phyloP scores from a whole-genome alignment of 2,888 invertebrate species.

The Polymixis lichenea region DNA sequence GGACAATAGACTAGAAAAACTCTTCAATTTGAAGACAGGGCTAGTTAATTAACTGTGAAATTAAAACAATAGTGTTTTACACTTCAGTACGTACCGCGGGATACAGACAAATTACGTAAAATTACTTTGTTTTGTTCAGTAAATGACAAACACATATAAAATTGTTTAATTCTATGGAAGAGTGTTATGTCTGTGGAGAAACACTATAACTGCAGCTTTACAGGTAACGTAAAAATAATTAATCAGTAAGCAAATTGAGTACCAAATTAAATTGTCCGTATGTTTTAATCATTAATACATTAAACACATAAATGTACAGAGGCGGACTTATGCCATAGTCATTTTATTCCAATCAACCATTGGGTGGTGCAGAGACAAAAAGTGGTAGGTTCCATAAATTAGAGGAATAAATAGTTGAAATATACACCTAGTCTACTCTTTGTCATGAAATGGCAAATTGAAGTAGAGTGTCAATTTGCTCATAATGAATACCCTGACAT shows the following conservation, averaged over 20 bases:
- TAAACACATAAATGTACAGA: too few relatives aligned
- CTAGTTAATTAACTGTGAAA: conserved; percentile 35
- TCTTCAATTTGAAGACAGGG: not conserved
- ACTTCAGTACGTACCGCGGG: not conserved
- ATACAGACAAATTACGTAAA: not conserved
- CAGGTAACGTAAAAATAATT: not conserved
- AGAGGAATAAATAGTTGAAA: too few relatives aligned
- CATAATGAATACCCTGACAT: too few relatives aligned
- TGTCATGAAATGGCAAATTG: too few relatives aligned
- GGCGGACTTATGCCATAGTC: too few relatives aligned
- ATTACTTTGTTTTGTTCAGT: not conserved
- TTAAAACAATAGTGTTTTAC: conserved; percentile 26
- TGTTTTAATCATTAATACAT: not conserved
- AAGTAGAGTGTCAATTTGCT: too few relatives aligned
- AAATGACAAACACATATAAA: not conserved
- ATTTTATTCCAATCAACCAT: too few relatives aligned
- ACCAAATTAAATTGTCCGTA: not conserved
- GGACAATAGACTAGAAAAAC: conserved; percentile 9
- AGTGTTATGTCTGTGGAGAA: not conserved
- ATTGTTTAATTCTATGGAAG: too few relatives aligned
- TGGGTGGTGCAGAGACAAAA: too few relatives aligned
- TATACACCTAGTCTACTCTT: too few relatives aligned
- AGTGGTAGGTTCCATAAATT: too few relatives aligned
- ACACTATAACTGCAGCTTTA: not conserved
- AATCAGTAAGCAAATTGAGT: not conserved